Evolutionary conservation across 2,113 vertebrate genomes (phyloP).

Genomic region (Chaenocephalus aceratus): DNA sequence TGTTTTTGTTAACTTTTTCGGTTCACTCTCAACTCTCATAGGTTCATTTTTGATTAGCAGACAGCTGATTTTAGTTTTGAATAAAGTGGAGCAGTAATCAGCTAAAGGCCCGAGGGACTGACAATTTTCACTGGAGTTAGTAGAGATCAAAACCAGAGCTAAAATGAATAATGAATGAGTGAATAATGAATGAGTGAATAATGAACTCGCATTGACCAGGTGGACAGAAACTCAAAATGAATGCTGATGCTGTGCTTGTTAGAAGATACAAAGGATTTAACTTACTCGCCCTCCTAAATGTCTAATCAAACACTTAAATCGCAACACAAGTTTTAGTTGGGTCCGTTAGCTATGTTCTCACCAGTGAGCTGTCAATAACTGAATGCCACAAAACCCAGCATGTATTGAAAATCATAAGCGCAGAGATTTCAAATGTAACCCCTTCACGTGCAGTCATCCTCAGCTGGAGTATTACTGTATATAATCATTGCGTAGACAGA

Average conservation of each 20-base stretch:
- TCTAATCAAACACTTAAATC: neutral
- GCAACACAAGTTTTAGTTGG: neutral
- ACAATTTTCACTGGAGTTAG: neutral
- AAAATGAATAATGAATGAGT: neutral
- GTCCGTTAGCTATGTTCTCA: neutral
- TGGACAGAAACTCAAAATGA: neutral
- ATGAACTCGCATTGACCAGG: neutral
- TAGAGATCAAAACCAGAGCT: neutral
- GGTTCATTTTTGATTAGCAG: neutral
- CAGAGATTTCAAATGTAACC: neutral
- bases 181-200: neutral
- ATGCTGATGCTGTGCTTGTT: neutral
- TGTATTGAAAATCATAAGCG: slow-evolving; percentile 7
- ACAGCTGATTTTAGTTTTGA: neutral
- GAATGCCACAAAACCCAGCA: neutral
- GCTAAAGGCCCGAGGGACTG: neutral
- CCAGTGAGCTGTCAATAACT: neutral
- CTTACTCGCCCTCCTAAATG: neutral
- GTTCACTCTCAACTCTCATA: neutral
- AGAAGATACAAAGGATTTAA: neutral
- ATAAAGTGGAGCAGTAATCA: neutral
- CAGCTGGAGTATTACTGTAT: neutral
- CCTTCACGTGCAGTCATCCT: neutral
- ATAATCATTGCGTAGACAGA: slow-evolving; percentile 6
- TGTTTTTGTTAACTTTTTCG: neutral